Percentiles rank a stretch among this genome's conserved stretches.
Conservation (phyloP, 2,113 vertebrate genomes). For the Saimiri boliviensis region DNA sequence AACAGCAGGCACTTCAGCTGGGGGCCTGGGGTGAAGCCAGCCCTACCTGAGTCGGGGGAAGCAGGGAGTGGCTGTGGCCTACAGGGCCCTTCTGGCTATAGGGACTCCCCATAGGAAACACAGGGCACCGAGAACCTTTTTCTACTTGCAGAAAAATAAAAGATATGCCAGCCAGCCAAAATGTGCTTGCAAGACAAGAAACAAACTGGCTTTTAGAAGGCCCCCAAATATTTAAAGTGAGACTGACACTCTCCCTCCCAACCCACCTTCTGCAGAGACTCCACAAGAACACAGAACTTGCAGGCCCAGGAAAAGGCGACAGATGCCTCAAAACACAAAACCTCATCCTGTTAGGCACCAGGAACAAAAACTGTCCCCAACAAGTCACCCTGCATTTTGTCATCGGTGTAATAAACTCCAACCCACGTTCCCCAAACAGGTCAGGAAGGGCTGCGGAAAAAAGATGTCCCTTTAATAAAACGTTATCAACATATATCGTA, state of each 20-base stretch:
- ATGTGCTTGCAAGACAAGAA: not conserved
- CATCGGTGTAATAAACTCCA: constrained; percentile 83
- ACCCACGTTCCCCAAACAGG: constrained; percentile 81
- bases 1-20: not conserved
- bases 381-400: constrained; percentile 70
- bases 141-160: not conserved
- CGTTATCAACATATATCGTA: constrained; percentile 91
- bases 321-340: not conserved
- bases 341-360: not conserved
- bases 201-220: not conserved
- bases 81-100: rapidly evolving
- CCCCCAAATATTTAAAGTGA: not conserved
- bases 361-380: not conserved
- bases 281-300: not conserved
- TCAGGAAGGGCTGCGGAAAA: constrained; percentile 89
- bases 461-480: constrained; percentile 92
- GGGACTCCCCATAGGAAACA: rapidly evolving
- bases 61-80: not conserved
- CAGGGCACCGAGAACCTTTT: not conserved
- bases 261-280: not conserved
- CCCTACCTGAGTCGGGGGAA: not conserved
- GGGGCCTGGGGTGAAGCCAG: not conserved
- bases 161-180: not conserved
- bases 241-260: not conserved
- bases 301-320: not conserved